Base-by-base conservation (phyloP, 2,113 vertebrate species). In the Equus quagga region DNA sequence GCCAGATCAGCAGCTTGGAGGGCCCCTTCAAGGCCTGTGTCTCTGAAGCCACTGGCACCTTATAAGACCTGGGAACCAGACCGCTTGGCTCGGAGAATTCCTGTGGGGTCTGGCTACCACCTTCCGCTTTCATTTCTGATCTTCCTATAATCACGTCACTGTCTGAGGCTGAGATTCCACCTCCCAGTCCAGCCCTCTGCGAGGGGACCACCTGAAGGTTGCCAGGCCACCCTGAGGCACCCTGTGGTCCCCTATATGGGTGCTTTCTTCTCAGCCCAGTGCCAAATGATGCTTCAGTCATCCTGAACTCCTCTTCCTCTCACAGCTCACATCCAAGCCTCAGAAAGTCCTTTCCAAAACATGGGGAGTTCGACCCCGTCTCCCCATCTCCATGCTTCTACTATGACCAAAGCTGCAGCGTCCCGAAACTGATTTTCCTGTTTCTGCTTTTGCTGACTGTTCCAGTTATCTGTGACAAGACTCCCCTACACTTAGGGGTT, bases 71-170 rank as follows among this genome's bases (percentile, higher is more conserved):
- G 4, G 49, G 19, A 72, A 73, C 19, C 64, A 76, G 64, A 80
- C 56, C 83, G 70, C 64, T 75, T 64, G 64, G 41, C 80, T 96
- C 79, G 84, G 87, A 76, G 18, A 93, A 91, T 87, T 80, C 70
- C 78, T 83, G 8, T 67, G 82, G 23, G n/a, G 21, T 64, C 86
- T 83, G 64, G 49, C n/a, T 1, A n/a, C 19, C 41, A 44, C 58
- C 23, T 79, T 78, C 91, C 62, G 24, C 65, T 85, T 56, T 81
- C 36, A 46, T 54, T 75, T 88, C 76, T 91, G 46, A 31, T 67
- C 46, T 84, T 84, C 44, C 73, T 70, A 2, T 60, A 49, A 56
- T 26, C 23, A 12, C 65, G 18, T 91, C 13, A 9, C 8, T 13
- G 19, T 3, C 7, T 1, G 5, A 3, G 64, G 31, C 70, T 11